These are phyloP conservation scores for Chrysemys picta DNA, from an alignment of 2,113 vertebrate genomes.

Conservation along the genomic window DNA sequence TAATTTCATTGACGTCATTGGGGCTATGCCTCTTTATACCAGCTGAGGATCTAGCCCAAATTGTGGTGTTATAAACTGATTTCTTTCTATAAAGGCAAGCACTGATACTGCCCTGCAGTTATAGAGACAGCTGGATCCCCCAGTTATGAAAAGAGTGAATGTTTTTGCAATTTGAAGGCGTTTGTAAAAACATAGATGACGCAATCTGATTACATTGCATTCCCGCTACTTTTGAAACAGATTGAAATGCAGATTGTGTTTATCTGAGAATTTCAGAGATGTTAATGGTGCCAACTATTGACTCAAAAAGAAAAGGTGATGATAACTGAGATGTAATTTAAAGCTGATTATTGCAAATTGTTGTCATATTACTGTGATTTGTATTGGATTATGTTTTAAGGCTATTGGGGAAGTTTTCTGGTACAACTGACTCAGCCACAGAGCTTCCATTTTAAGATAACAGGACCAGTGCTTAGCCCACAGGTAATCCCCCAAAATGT, in stretches of 20 bases:
- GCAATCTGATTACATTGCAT: neutral
- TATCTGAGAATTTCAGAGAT: neutral
- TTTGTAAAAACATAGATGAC: neutral
- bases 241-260: neutral
- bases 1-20: neutral
- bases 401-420: neutral
- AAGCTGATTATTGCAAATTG: neutral
- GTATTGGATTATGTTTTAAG: neutral
- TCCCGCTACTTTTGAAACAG: neutral
- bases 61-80: neutral
- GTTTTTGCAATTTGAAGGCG: neutral
- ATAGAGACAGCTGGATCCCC: neutral
- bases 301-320: neutral
- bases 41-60: neutral
- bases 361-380: neutral
- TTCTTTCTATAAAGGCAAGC: neutral
- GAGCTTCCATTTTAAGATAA: neutral
- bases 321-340: neutral
- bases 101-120: neutral
- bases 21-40: neutral
- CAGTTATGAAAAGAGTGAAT: neutral
- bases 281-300: neutral
- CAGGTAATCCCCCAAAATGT: neutral
- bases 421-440: neutral
- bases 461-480: neutral